Conservation (phyloP, 2,888 invertebrate species). For the Brachycybe producta region DNA sequence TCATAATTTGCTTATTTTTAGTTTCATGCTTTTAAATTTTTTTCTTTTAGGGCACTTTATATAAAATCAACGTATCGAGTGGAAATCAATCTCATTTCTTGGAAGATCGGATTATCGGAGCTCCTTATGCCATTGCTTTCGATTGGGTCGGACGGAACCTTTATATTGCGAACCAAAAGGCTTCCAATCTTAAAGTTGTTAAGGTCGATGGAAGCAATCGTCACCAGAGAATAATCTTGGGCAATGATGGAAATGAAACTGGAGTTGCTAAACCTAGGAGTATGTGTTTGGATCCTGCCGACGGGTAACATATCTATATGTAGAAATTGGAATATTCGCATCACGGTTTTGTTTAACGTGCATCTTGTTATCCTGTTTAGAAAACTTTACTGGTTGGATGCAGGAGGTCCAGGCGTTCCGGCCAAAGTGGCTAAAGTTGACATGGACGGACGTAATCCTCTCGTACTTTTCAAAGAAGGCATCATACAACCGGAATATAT, state of each 20-base stretch:
- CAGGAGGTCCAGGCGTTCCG: conserved; percentile 78
- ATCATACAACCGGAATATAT: conserved; percentile 68
- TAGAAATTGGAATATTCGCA: too few relatives aligned
- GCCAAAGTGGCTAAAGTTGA: conserved; percentile 64
- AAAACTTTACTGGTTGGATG: conserved; percentile 90
- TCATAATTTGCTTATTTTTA: neutral
- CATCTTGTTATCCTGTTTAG: conserved; percentile 34
- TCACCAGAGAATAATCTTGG: conserved; percentile 70
- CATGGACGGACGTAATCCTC: conserved; percentile 78
- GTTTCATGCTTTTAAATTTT: conserved; percentile 9
- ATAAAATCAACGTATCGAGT: conserved; percentile 67
- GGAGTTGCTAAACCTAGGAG: conserved; percentile 79
- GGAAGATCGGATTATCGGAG: conserved; percentile 72
- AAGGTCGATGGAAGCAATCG: conserved; percentile 70
- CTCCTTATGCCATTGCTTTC: conserved; percentile 80
- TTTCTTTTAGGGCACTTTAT: conserved; percentile 58
- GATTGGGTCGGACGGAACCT: conserved; percentile 95
- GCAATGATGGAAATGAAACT: conserved; percentile 71
- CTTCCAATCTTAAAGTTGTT: conserved; percentile 81
- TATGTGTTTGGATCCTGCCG: conserved; percentile 79
- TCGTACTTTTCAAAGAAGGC: conserved; percentile 51
- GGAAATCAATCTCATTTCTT: conserved; percentile 72
- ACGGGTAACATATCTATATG: conserved; percentile 48
- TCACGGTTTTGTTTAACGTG: neutral
- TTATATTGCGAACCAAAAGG: conserved; percentile 76